phyloP scores from a whole-genome alignment of 1,140 invertebrate genomes.

The Micrasema minimum region DNA sequence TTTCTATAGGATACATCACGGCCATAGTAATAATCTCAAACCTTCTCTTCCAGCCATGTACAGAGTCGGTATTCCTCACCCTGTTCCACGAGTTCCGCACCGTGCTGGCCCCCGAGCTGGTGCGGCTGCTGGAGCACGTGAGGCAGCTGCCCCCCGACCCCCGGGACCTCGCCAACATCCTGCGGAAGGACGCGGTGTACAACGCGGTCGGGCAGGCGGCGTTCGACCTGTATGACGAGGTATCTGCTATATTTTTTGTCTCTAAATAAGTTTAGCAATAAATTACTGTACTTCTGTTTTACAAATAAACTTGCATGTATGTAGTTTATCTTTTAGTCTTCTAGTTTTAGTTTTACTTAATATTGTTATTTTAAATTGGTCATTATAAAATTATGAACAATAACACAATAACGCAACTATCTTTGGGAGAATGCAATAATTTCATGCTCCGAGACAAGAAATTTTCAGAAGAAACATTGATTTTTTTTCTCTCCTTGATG shows the following conservation, averaged over 20 bases:
- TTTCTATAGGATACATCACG: too few relatives aligned
- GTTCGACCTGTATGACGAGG: constrained; percentile 92
- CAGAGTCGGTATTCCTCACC: constrained; percentile 85
- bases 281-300: too few relatives aligned
- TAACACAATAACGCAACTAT: too few relatives aligned
- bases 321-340: neutral
- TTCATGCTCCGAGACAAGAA: too few relatives aligned
- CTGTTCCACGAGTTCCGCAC: constrained; percentile 84
- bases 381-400: too few relatives aligned
- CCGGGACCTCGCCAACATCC: constrained; percentile 77
- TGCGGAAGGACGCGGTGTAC: constrained; percentile 95
- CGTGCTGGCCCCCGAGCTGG: constrained; percentile 77
- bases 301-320: neutral
- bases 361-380: too few relatives aligned
- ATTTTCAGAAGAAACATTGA: too few relatives aligned
- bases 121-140: constrained; percentile 64
- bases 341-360: neutral
- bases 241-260: constrained; percentile 57
- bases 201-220: constrained; percentile 91
- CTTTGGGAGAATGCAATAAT: too few relatives aligned
- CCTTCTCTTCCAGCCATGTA: constrained; percentile 80
- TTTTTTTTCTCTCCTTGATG: too few relatives aligned
- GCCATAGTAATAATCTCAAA: too few relatives aligned
- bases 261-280: too few relatives aligned
- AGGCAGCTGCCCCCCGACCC: constrained; percentile 57